These are phyloP conservation scores for Caenorhabditis panamensis DNA, from an alignment of 2,888 invertebrate genomes.

Conservation along the genomic window DNA sequence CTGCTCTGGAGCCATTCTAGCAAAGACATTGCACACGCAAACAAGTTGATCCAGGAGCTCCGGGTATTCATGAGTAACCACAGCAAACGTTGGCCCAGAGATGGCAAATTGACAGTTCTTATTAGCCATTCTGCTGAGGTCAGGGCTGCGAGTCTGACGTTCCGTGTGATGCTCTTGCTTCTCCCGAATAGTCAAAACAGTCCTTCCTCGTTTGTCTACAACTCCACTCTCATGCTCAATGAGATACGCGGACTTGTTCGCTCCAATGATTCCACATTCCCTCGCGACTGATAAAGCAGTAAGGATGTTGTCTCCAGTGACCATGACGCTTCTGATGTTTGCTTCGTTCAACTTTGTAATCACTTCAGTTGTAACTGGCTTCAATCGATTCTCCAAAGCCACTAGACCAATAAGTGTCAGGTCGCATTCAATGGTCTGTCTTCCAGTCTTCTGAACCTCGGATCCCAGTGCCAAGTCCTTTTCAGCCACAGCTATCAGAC, in stretches of 20 bases:
- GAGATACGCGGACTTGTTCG: slow-evolving; percentile 73
- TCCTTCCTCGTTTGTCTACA: slow-evolving; percentile 64
- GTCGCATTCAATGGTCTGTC: slow-evolving; percentile 80
- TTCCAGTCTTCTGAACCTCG: slow-evolving; percentile 75
- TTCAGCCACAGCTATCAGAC: slow-evolving; percentile 84
- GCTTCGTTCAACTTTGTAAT: slow-evolving; percentile 85
- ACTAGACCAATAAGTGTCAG: slow-evolving; percentile 90
- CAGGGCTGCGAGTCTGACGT: slow-evolving; percentile 54
- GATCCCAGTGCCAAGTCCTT: slow-evolving; percentile 80
- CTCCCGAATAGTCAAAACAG: slow-evolving; percentile 63
- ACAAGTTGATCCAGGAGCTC: slow-evolving; percentile 76
- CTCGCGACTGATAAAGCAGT: slow-evolving; percentile 93
- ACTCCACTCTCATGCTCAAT: slow-evolving; percentile 64
- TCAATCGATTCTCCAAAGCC: slow-evolving; percentile 93
- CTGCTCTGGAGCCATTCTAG: slow-evolving; percentile 84
- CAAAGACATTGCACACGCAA: slow-evolving; percentile 82
- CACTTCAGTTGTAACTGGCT: slow-evolving; percentile 82
- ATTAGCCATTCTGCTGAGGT: slow-evolving; percentile 43
- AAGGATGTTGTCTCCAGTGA: slow-evolving; percentile 94
- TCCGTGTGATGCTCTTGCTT: slow-evolving; percentile 63
- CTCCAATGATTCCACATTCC: slow-evolving; percentile 85
- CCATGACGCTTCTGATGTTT: slow-evolving; percentile 88
- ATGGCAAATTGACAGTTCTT: slow-evolving; percentile 62
- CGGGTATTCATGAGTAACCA: slow-evolving; percentile 78
- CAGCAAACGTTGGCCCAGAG: slow-evolving; percentile 75